Evolutionary conservation across 2,888 invertebrate genomes (phyloP), one percentile per base, ranked within the genome.

Genomic region (Drosophila leonis): DNA sequence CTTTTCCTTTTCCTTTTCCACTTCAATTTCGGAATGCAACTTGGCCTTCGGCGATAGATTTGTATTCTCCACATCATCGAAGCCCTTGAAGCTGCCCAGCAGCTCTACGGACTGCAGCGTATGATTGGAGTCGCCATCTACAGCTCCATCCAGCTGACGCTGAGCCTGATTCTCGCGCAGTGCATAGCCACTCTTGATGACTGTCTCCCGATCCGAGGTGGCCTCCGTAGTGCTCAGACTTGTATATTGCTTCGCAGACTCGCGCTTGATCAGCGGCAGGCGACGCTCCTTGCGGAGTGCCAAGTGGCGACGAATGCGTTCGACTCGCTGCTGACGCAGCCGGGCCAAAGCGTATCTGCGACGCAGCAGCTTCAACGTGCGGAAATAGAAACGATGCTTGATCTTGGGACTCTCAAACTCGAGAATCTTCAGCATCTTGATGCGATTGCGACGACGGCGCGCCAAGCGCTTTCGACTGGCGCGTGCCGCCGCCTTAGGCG

Each of bases 261-360:
- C 82, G 15, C 88, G 74, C 66, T 90, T 91, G 20, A 90, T 90
- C 4, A 90, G 65, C 0, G 91, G 91, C 63, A 91, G 65, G 39
- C 80, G 83, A 8, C 81, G 82, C 55, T 91, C 88, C 49, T 72
- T 83, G 12, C 75, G 55, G 6, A 69, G 62, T 1, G 72, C 59
- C 49, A 90, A 42, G 15, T 85, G 83, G 9, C 83, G 72, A 0
- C 76, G 75, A n/a, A 88, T 65, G 2, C 75, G 65, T 2, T 67
- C 46, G 0, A 49, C 2, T 0, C 88, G 75, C 18, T 70, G 65
- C 39, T 71, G 24, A 0, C 80, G 65, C 29, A 39, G 33, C 4
- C 60, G 54, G 6, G 55, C 46, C 20, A 57, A 42, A 1, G 88
- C 81, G 29, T 46, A 75, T 1, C 61, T 24, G 10, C 72, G 52